Conservation (phyloP, 2,113 vertebrate genomes). For the Sapajus apella region DNA sequence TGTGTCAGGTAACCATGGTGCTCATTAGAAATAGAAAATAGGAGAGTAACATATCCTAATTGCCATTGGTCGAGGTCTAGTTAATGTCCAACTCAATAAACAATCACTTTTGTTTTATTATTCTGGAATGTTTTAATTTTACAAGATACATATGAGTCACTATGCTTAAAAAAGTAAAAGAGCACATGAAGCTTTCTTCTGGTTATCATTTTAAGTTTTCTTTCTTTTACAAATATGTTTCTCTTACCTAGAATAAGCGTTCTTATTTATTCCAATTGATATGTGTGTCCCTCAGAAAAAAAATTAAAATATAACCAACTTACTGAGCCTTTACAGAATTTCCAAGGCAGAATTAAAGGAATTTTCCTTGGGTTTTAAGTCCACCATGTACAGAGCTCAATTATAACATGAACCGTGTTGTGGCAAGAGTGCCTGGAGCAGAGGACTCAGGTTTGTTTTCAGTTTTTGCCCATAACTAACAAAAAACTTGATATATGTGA, state of each 20-base stretch:
- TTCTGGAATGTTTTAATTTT: background rate
- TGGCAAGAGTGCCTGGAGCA: background rate
- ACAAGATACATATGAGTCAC: background rate
- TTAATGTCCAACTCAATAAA: background rate
- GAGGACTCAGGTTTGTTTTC: background rate
- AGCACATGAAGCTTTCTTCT: background rate
- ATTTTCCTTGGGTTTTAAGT: background rate
- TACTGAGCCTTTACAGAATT: background rate
- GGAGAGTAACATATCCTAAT: background rate
- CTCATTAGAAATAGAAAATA: background rate
- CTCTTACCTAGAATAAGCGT: background rate
- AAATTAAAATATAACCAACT: background rate
- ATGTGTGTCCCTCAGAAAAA: background rate
- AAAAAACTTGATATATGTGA: background rate
- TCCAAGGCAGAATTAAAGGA: background rate
- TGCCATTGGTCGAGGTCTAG: background rate
- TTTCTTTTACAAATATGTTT: background rate
- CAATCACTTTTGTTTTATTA: background rate
- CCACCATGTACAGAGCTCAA: background rate
- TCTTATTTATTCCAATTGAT: background rate
- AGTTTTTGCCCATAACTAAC: background rate
- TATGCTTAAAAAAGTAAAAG: background rate
- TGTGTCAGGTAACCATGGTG: background rate
- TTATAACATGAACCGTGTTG: background rate
- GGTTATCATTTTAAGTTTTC: background rate